Conservation (phyloP, 2,888 invertebrate genomes). For the Oscheius sp. region DNA sequence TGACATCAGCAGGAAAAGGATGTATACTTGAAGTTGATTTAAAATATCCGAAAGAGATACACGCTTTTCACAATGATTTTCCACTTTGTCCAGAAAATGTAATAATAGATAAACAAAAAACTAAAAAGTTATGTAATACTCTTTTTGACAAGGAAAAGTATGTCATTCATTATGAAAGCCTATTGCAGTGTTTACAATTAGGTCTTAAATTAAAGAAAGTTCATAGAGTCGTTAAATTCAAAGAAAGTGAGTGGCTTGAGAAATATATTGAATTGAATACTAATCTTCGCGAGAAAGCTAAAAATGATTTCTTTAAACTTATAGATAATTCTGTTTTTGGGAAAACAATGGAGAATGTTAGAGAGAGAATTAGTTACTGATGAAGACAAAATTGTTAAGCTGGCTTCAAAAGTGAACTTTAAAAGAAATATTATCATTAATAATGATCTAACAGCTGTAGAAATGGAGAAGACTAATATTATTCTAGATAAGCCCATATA, state of each 20-base stretch:
- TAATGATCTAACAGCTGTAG: too few species aligned
- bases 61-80: conserved; percentile 67
- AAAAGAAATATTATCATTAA: too few species aligned
- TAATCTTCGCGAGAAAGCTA: conserved; percentile 53
- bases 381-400: too few species aligned
- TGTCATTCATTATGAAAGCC: conserved; percentile 44
- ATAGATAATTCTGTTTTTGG: too few species aligned
- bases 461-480: too few species aligned
- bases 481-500: too few species aligned
- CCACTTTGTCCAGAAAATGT: conserved; percentile 55
- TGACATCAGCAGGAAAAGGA: conserved; percentile 42
- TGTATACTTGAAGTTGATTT: conserved; percentile 72
- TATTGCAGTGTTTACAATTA: conserved; percentile 22
- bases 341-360: too few species aligned
- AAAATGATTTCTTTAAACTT: too few species aligned
- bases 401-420: too few species aligned
- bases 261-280: conserved; percentile 42
- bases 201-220: conserved; percentile 41
- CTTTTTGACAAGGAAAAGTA: conserved; percentile 42
- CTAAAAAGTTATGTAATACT: conserved; percentile 40
- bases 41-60: conserved; percentile 70
- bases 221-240: conserved; percentile 27
- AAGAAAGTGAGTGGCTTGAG: conserved; percentile 26
- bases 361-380: too few species aligned
- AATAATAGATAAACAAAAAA: conserved; percentile 32